Base-by-base conservation (phyloP, 2,888 invertebrate genomes). In the Hyposoter dolosus region DNA sequence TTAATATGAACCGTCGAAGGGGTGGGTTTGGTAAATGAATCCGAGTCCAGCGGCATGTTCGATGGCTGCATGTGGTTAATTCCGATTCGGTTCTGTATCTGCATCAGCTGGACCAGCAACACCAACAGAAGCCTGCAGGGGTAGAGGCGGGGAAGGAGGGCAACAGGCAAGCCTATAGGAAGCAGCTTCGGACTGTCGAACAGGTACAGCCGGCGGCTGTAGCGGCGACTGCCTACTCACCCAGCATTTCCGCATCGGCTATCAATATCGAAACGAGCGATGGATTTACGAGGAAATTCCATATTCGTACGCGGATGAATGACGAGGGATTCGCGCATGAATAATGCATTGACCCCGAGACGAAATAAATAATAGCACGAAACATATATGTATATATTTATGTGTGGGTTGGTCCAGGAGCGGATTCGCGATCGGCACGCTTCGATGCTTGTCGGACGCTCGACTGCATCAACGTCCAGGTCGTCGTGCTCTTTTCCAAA, bases 321-420 rank as follows among this genome's bases (percentile, higher is more conserved):
- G 88, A 91, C 90, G 89, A 85, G 89, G 89, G 89, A 90, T 89
- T 90, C 89, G 88, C 84, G 86, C 90, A 92, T 92, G 92, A 91
- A 92, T 92, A 90, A 91, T 92, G 89, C 92, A 92, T 91, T 86
- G 89, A 90, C 90, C 90, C 90, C 88, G 81, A 53, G 87, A 87
- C 83, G 75, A 90, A 90, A 91, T 91, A 91, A 92, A 91, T 92
- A 92, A 91, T 92, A 87, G 85, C 78, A 60, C 72, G 32, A 66
- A 56, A 10, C 45, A 56, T 50, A 47, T 45, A 60, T 78, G 88
- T 86, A 85, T 78, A 82, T 74, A 77, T 53, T 53, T 79, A 87
- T 83, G 87, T 88, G 88, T 84, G 88, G 84, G 86, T 84, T 75
- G 82, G 85, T 75, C 79, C 71, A 75, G 47, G 60, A 76, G 47